Base-by-base conservation (phyloP, 2,888 invertebrate species). In the Podabrus alpinus region DNA sequence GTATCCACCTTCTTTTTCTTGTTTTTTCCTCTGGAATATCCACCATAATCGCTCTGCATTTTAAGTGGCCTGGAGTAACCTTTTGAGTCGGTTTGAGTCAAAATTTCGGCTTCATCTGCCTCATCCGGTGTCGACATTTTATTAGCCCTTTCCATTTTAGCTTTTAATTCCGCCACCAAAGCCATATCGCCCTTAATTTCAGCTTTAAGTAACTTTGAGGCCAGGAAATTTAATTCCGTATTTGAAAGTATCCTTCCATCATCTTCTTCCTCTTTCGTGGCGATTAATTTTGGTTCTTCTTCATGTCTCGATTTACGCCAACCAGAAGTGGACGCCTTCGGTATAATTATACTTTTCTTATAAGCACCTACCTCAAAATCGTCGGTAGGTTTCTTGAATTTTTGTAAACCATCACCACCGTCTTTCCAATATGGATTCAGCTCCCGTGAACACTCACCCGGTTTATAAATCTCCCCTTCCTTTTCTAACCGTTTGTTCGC, bases 351-450 rank as follows among this genome's bases (percentile, higher is more conserved):
- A 68, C 81, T 80, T 5, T 59, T 11, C 45, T 73, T 64, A 79
- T 87, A 87, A 78, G 3, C 85, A 68, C 83, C 84, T n/a, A 45
- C 45, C 7, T n/a, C 45, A 45, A 45, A 45, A 75, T 90, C 89
- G 59, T 88, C 86, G 16, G 82, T 79, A 45, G 91, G 91, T 87
- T 81, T 86, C 83, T 80, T 87, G 85, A 82, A 85, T 84, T 78
- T 88, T 0, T 97, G 97, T 74, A 97, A 85, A 1, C 97, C 97
- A 70, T 91, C 91, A 0, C 97, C 97, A 64, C 96, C 96, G 86
- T 93, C 90, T 88, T 94, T 96, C 97, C 97, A 97, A 84, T 95
- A 95, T 0, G 96, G 97, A 89, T 98, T 98, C 71, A 97, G 88
- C 88, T 98, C 97, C 82, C 93, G 89, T 1, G 87, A 87, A 85